Evolutionary conservation across 2,797 vertebrate genomes (phyloP).

Genomic region (Odontamblyopus lacepedii): DNA sequence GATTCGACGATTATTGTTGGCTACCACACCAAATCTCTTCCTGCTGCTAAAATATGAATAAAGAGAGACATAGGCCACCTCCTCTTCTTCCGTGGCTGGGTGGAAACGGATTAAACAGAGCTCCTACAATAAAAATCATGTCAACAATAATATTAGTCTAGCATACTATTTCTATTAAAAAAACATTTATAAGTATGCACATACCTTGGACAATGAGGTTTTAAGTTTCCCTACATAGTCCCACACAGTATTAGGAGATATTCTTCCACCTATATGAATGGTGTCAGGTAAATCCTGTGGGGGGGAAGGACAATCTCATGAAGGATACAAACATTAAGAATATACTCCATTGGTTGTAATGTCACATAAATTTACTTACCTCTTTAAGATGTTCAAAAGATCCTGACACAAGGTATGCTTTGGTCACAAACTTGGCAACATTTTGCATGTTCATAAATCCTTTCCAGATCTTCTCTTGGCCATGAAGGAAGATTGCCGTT

Average conservation of each 20-base stretch:
- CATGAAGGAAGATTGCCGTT: conserved; percentile 90
- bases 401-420: conserved; percentile 96
- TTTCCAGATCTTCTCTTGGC: conserved; percentile 96
- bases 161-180: background rate
- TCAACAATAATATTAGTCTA: background rate
- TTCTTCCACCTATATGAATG: conserved; percentile 94
- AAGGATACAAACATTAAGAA: background rate
- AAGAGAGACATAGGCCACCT: conserved; percentile 96
- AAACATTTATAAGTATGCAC: background rate
- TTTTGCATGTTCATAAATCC: conserved; percentile 98
- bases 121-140: conserved; percentile 76
- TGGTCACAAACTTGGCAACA: conserved; percentile 98
- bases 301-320: background rate
- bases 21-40: conserved; percentile 94
- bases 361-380: conserved; percentile 68
- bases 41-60: conserved; percentile 99
- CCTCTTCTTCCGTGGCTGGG: conserved; percentile 97
- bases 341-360: background rate
- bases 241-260: conserved; percentile 95
- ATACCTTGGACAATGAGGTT: conserved; percentile 92
- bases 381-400: conserved; percentile 95
- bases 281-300: conserved; percentile 96
- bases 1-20: conserved; percentile 95
- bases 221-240: conserved; percentile 98
- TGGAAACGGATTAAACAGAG: conserved; percentile 97